A percentile compares a stretch with the other conserved stretches of the same genome.
These are phyloP conservation scores for Dicrurus megarhynchus DNA, from an alignment of 2,113 vertebrate genomes.

Conservation along the genomic window DNA sequence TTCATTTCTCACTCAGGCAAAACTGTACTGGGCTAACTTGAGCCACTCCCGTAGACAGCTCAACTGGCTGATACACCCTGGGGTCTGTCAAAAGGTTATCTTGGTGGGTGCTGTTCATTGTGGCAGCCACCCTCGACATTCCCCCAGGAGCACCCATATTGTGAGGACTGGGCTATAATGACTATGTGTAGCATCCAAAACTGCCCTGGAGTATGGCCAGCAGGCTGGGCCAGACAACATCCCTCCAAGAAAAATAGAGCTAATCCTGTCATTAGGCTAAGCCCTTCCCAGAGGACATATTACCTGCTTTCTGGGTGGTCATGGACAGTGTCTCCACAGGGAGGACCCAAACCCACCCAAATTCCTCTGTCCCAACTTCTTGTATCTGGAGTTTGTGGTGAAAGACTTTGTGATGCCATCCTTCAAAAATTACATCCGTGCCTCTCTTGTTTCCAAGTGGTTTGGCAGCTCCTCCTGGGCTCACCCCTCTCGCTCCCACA, in stretches of 20 bases:
- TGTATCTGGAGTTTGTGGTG: neutral
- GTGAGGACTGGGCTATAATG: neutral
- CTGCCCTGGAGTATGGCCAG: neutral
- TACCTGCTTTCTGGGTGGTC: neutral
- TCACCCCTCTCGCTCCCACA: neutral
- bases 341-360: neutral
- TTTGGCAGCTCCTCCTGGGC: neutral
- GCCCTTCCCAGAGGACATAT: neutral
- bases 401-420: neutral
- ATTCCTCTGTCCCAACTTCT: neutral
- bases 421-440: neutral
- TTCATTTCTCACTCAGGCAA: neutral
- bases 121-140: neutral
- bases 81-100: neutral
- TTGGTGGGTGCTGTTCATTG: neutral
- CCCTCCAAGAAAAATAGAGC: neutral
- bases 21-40: neutral
- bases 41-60: neutral
- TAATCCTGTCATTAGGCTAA: neutral
- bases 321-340: neutral
- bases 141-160: neutral
- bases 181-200: neutral
- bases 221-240: neutral
- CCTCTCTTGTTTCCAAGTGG: constrained; percentile 14
- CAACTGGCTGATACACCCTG: neutral